Evolutionary conservation across 1,140 invertebrate species (phyloP), one percentile per base, ranked within the genome.

Genomic region (Danaus plexippus): DNA sequence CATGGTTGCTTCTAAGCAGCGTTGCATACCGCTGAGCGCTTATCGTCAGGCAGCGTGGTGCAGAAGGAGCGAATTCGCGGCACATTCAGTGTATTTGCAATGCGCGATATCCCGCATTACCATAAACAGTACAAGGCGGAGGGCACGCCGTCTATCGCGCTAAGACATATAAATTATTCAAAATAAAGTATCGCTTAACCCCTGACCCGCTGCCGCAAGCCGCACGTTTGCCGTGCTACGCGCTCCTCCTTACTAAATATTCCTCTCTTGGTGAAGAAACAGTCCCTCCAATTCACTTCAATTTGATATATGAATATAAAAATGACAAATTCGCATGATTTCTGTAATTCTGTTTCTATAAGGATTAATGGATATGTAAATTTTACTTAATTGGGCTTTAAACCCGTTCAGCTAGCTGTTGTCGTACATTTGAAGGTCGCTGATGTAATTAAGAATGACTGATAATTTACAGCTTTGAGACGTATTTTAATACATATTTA

Each of bases 151-250:
- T 85, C 84, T 87, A 87, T 87, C 84, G 81, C 77, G 66, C 69
- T 73, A 78, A 80, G 76, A 84, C 80, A 84, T 87, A 85, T 85
- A 87, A 85, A 87, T 85, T 85, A 87, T 87, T 87, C 84, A 87
- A 84, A 85, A 84, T 87, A 85, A 87, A 87, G 84, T 87, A 85
- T 87, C 81, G 81, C 81, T 87, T 87, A 87, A 85, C 81, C 84
- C 62, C 57, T 76, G 78, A 87, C 77, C 81, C 67, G 65, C 63
- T 52, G 67, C 69, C 64, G 66, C 68, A 62, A 67, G 69, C 75
- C 66, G 71, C 66, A 63, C 63, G 66, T 66, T 63, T 54, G 69
- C 67, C 43, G 65, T 55, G 65, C 64, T 61, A 58, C 64, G 55
- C 60, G 53, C 60, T 53, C 56, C 54, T 55, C 58, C 59, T 51